Percentiles rank a stretch among this genome's conserved stretches.
Conservation (phyloP, 2,888 invertebrate species). For the Ectemnius cavifrons region DNA sequence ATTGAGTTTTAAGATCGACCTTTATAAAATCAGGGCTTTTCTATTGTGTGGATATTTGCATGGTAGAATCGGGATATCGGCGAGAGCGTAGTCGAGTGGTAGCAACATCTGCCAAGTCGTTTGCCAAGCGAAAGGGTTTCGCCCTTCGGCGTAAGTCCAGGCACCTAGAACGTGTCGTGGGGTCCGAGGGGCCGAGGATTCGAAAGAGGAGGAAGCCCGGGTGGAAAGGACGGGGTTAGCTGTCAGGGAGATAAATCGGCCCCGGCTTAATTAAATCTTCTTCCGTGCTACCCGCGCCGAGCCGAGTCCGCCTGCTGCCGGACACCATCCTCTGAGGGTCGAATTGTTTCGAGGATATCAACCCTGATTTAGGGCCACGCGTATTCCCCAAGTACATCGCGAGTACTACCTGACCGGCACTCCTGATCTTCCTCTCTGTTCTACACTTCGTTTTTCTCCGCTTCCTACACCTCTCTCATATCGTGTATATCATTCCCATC, state of each 20-base stretch:
- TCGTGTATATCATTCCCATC: too few relatives aligned
- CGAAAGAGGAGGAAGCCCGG: constrained; percentile 58
- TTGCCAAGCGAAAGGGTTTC: constrained; percentile 55
- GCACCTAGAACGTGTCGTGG: constrained; percentile 67
- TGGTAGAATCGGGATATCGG: constrained; percentile 33
- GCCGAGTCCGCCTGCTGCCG: constrained; percentile 64
- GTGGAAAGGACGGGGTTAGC: constrained; percentile 69
- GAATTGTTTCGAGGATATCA: constrained; percentile 76
- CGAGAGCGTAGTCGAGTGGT: constrained; percentile 31
- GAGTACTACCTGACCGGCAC: constrained; percentile 61
- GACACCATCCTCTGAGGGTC: constrained; percentile 70
- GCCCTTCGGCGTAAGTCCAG: constrained; percentile 55
- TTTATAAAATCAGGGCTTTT: too few relatives aligned
- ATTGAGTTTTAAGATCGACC: too few relatives aligned
- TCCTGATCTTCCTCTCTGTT: constrained; percentile 53
- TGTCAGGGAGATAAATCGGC: constrained; percentile 79
- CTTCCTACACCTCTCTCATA: background rate
- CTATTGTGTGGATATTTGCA: too few relatives aligned
- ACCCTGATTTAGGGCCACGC: constrained; percentile 74
- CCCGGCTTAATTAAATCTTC: constrained; percentile 78
- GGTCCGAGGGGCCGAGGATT: constrained; percentile 66
- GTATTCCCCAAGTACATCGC: constrained; percentile 66
- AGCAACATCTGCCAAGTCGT: constrained; percentile 43
- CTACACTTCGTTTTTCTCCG: constrained; percentile 4
- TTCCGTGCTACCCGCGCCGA: constrained; percentile 72